Percentiles rank a stretch among this genome's conserved stretches.
phyloP scores from a whole-genome alignment of 2,797 vertebrate species.

The Novumbra hubbsi region DNA sequence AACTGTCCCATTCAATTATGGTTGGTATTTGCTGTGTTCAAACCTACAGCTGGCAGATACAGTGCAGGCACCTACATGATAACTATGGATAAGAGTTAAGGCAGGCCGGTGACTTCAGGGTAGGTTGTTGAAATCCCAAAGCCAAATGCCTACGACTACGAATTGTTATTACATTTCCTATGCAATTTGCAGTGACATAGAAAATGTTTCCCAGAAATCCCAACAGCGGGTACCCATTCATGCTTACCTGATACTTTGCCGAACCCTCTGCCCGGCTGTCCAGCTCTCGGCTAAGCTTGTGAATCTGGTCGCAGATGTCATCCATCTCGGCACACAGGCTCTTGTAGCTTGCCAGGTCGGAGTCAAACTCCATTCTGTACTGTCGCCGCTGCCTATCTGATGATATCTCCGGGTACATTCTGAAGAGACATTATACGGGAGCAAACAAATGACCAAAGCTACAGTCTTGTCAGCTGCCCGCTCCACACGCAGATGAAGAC shows the following conservation, averaged over 20 bases:
- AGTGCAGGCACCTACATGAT: too few relatives aligned
- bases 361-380: constrained; percentile 81
- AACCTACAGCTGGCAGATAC: too few relatives aligned
- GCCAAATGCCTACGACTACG: too few relatives aligned
- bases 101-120: too few relatives aligned
- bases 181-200: too few relatives aligned
- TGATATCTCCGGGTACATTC: constrained; percentile 78
- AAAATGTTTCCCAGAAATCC: too few relatives aligned
- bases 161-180: too few relatives aligned
- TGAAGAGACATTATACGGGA: constrained; percentile 36
- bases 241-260: constrained; percentile 75
- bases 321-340: constrained; percentile 81
- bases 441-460: background rate
- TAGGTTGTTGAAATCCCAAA: too few relatives aligned
- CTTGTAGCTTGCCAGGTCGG: constrained; percentile 75
- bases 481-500: background rate
- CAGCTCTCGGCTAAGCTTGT: constrained; percentile 76
- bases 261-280: constrained; percentile 71
- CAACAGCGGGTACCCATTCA: too few relatives aligned
- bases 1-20: too few relatives aligned
- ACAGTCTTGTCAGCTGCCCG: background rate
- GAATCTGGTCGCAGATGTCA: constrained; percentile 76
- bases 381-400: constrained; percentile 70
- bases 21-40: too few relatives aligned
- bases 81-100: too few relatives aligned